Conservation (phyloP, 2,888 invertebrate genomes). For the Phyllotreta cruciferae region DNA sequence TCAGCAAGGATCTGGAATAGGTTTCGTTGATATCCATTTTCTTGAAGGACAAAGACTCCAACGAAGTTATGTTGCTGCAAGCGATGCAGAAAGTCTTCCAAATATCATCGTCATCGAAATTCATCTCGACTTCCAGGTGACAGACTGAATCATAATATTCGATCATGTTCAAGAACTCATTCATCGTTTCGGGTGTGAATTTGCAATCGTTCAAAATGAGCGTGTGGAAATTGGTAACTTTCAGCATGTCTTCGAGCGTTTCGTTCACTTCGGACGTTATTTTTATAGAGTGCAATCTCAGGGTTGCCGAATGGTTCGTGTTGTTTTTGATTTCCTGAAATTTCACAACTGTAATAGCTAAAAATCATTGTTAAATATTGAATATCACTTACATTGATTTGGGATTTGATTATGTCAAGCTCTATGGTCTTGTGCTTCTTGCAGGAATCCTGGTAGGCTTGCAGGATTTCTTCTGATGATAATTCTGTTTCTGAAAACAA, state of each 20-base stretch:
- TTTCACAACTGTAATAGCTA: slow-evolving; percentile 5
- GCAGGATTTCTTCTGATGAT: slow-evolving; percentile 46
- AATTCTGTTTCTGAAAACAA: slow-evolving; percentile 42
- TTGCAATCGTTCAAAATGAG: slow-evolving; percentile 52
- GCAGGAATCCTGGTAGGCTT: slow-evolving; percentile 50
- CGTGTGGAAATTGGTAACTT: slow-evolving; percentile 54
- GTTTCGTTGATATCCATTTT: slow-evolving; percentile 52
- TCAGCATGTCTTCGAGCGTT: slow-evolving; percentile 54
- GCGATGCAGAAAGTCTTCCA: slow-evolving; percentile 54
- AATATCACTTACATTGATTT: slow-evolving; percentile 45
- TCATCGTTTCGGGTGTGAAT: slow-evolving; percentile 52
- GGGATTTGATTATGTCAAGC: slow-evolving; percentile 49
- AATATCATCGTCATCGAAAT: slow-evolving; percentile 52
- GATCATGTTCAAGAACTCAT: slow-evolving; percentile 55
- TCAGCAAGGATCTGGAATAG: slow-evolving; percentile 51
- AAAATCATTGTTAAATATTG: not conserved
- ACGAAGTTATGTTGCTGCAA: slow-evolving; percentile 48
- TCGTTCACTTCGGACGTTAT: slow-evolving; percentile 56
- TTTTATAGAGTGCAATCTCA: slow-evolving; percentile 52
- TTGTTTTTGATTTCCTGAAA: slow-evolving; percentile 56
- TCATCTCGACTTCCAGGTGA: slow-evolving; percentile 52
- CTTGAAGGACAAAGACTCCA: slow-evolving; percentile 52
- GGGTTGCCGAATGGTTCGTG: slow-evolving; percentile 52
- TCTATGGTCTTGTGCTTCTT: slow-evolving; percentile 52
- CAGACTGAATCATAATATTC: slow-evolving; percentile 55